Percentiles rank a stretch among this genome's conserved stretches.
Evolutionary conservation across 1,140 invertebrate species (phyloP).

Genomic region (Hycleus phaleratus): DNA sequence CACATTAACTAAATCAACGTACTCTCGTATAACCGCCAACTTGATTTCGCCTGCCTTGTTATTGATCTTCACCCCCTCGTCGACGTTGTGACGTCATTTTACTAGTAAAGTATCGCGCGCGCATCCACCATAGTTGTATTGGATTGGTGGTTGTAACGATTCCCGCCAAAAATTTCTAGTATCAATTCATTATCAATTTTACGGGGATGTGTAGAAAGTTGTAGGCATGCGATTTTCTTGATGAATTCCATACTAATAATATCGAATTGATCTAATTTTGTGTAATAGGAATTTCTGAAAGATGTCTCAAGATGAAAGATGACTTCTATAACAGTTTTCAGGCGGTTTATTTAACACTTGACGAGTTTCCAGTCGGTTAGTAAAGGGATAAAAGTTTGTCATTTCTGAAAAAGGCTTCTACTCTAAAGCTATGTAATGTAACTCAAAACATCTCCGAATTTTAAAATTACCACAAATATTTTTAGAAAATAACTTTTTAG

Average conservation of each 20-base stretch:
- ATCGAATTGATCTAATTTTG: no score
- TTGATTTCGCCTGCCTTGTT: slow-evolving; percentile 34
- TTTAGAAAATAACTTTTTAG: no score
- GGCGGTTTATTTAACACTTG: no score
- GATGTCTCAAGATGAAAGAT: no score
- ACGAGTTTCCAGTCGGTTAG: no score
- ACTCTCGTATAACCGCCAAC: slow-evolving; percentile 40
- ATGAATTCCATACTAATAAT: not conserved
- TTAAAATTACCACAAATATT: no score
- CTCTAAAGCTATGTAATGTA: no score
- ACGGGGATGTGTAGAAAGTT: not conserved
- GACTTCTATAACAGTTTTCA: no score
- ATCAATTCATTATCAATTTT: slow-evolving; percentile 26
- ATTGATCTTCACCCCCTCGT: slow-evolving; percentile 30
- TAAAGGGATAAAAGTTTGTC: no score
- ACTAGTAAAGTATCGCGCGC: slow-evolving; percentile 5
- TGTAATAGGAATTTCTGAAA: no score
- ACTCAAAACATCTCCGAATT: no score
- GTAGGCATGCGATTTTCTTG: slow-evolving; percentile 26
- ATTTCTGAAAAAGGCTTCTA: no score
- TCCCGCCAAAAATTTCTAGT: slow-evolving; percentile 33
- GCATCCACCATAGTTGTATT: not conserved
- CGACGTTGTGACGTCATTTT: slow-evolving; percentile 27
- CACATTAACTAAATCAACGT: slow-evolving; percentile 55
- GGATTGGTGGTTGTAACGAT: slow-evolving; percentile 28